Base-by-base conservation (phyloP, 2,797 vertebrate species). In the Zenarchopterus dispar region DNA sequence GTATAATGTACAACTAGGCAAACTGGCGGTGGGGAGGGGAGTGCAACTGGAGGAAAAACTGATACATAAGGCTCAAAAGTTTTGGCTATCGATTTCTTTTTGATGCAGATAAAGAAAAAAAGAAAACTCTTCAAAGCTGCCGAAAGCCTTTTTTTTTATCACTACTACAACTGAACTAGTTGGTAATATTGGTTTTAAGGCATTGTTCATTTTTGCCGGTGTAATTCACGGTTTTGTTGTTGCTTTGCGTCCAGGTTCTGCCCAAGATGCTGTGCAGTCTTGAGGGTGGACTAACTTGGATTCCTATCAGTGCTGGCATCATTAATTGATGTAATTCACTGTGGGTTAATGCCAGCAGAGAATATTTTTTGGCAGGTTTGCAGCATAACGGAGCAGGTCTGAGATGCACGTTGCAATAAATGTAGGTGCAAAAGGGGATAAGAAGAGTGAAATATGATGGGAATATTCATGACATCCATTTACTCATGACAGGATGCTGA, bases 31-130 rank as follows among this genome's bases (percentile, higher is more conserved):
- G 56, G 55, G 51, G 74, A 48, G 52, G 31, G 60, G 62, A 46
- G 42, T 24, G 60, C 58, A 39, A 39, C 36, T 39, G 36, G 59
- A 54, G 78, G 62, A 87, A 84, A 86, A 88, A 80, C 78, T 73
- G 77, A 90, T 87, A 87, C 84, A 84, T 71, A 74, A 28, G 60
- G 19, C 86, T 88, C 73, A 73, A 91, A 92, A 91, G 86, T 93
- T 93, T 92, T 63, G 70, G 81, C 76, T 91, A 92, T 92, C 88
- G 91, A 92, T 93, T 93, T 92, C 77, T 90, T 90, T 93, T 93
- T 92, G 87, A 93, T 92, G 90, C 90, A 76, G 74, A 85, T 86
- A 78, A 64, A 21, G 62, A 36, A 36, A 36, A 84, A 80, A 80
- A 68, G 50, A 77, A 55, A 78, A 74, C 44, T 67, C 88, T 91